Conservation (phyloP, 92 coral and sea anemone genomes). For the Epizoanthus fatuus region DNA sequence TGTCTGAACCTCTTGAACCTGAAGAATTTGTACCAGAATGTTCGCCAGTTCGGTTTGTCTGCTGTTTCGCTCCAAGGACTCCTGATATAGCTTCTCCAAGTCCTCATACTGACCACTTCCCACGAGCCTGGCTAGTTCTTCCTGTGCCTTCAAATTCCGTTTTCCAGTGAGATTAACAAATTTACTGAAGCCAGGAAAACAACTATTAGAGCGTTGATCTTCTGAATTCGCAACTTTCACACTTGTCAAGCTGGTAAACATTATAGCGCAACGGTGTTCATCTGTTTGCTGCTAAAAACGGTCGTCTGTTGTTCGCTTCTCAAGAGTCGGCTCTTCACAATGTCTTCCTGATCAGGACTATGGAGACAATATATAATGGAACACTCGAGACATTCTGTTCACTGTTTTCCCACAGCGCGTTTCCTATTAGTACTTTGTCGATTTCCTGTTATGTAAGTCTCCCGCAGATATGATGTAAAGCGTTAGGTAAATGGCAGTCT, state of each 20-base stretch:
- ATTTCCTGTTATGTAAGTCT: no score
- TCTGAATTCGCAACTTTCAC: constrained; percentile 2
- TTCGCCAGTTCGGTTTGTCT: constrained; percentile 44
- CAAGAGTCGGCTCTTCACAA: not conserved
- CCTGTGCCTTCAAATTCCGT: constrained; percentile 19
- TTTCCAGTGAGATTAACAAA: constrained; percentile 23
- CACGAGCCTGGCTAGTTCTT: constrained; percentile 35
- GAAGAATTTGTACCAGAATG: constrained; percentile 67
- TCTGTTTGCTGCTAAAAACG: not conserved
- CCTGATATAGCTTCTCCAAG: constrained; percentile 21
- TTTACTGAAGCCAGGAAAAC: constrained; percentile 34
- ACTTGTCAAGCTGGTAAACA: not conserved
- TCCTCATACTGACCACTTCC: constrained; percentile 18
- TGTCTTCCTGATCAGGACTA: not conserved
- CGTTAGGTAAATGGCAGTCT: no score
- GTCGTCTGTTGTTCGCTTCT: not conserved
- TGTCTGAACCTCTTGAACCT: constrained; percentile 73
- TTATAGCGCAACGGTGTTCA: not conserved
- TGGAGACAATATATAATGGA: no score
- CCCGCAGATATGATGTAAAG: no score
- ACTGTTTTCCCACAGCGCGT: no score
- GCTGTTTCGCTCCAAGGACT: constrained; percentile 12
- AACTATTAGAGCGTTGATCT: not conserved
- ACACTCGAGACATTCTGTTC: not conserved
- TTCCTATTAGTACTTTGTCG: no score